Evolutionary conservation across 2,113 vertebrate genomes (phyloP).

Genomic region (Trichechus manatus): DNA sequence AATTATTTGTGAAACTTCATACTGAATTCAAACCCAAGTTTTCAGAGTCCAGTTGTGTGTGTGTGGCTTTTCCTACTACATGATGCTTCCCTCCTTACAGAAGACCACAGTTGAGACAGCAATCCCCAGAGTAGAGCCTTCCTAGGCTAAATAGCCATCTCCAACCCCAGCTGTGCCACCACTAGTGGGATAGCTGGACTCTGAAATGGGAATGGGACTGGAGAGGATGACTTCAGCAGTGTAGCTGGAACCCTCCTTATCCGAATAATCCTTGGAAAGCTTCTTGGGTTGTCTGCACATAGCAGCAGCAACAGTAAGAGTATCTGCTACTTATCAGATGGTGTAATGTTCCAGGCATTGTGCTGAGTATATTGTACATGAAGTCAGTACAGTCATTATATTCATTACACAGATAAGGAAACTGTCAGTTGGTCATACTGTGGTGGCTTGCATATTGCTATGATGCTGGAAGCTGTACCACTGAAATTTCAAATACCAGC

Average conservation of each 20-base stretch:
- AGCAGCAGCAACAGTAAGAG: neutral
- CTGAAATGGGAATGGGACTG: neutral
- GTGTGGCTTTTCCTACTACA: neutral
- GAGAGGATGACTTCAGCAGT: neutral
- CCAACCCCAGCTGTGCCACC: neutral
- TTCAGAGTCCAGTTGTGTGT: neutral
- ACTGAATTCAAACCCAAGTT: neutral
- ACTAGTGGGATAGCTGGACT: no score
- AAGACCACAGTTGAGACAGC: neutral
- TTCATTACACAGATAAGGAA: neutral
- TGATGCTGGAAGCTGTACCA: no score
- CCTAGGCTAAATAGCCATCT: neutral
- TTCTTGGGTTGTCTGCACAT: neutral
- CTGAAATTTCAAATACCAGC: no score
- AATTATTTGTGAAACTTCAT: slow-evolving; percentile 20
- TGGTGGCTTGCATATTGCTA: no score
- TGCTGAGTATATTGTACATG: no score
- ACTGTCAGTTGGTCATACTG: neutral
- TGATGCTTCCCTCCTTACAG: neutral
- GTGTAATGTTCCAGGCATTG: no score
- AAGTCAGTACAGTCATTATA: neutral
- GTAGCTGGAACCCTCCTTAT: neutral
- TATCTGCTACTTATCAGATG: neutral
- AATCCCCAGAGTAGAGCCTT: neutral
- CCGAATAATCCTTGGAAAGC: neutral